Conservation (phyloP, 2,888 invertebrate species). For the Standfussiana lucernea region DNA sequence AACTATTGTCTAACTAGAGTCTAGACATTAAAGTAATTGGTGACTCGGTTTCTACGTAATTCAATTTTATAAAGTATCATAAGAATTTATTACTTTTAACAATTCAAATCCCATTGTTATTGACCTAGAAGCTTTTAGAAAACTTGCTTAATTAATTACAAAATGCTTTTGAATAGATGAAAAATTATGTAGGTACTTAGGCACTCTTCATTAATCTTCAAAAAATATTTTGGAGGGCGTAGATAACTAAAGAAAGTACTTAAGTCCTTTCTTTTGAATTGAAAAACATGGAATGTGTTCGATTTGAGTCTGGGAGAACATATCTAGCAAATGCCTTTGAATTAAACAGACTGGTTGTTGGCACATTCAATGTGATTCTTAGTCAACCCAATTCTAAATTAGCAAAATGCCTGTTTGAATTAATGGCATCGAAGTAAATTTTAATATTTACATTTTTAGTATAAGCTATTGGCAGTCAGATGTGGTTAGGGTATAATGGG, state of each 20-base stretch:
- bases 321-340: too few relatives aligned
- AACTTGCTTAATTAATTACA: conserved; percentile 49
- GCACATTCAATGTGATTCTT: too few relatives aligned
- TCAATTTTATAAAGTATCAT: conserved; percentile 59
- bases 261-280: conserved; percentile 11
- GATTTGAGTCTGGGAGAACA: too few relatives aligned
- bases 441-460: too few relatives aligned
- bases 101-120: conserved; percentile 56
- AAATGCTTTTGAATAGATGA: conserved; percentile 55
- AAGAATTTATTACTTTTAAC: conserved; percentile 39
- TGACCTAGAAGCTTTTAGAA: conserved; percentile 57
- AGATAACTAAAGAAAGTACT: conserved; percentile 2
- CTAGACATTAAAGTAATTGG: conserved; percentile 28
- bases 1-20: conserved; percentile 30
- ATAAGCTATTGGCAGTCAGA: too few relatives aligned
- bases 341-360: too few relatives aligned
- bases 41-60: conserved; percentile 42
- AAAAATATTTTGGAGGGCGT: conserved; percentile 20
- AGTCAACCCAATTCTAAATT: too few relatives aligned
- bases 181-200: conserved; percentile 41
- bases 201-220: conserved; percentile 36
- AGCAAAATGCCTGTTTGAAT: too few relatives aligned
- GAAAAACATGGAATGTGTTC: not conserved
- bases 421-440: too few relatives aligned
- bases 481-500: too few relatives aligned